Evolutionary conservation across 2,888 invertebrate species (phyloP).

Genomic region (Druceiella hillmani): DNA sequence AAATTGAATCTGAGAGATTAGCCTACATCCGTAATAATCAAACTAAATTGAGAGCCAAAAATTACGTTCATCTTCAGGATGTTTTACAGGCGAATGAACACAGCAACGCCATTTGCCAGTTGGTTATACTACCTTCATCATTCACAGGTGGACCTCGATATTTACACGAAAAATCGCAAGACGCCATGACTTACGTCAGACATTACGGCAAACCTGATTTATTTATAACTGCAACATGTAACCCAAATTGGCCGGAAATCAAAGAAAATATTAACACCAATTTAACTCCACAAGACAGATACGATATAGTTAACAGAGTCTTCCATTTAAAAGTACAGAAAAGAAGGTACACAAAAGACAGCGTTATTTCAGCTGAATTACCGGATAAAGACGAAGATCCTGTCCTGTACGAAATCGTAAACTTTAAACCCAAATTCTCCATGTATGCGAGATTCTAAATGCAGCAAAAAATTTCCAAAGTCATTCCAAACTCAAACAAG

Average conservation of each 20-base stretch:
- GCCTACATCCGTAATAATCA: background rate
- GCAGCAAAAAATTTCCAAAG: constrained; percentile 25
- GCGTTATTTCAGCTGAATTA: constrained; percentile 22
- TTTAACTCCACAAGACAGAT: constrained; percentile 19
- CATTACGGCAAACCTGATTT: constrained; percentile 13
- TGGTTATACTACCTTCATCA: constrained; percentile 19
- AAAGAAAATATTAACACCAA: constrained; percentile 20
- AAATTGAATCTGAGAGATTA: background rate
- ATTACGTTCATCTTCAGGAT: constrained; percentile 1
- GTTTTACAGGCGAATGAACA: background rate
- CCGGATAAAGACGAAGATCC: constrained; percentile 21
- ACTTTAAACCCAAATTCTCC: constrained; percentile 18
- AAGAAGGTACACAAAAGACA: constrained; percentile 22
- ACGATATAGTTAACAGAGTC: constrained; percentile 21
- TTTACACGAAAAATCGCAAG: constrained; percentile 16
- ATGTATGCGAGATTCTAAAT: constrained; percentile 24
- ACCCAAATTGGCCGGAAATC: constrained; percentile 15
- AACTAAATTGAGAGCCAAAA: background rate
- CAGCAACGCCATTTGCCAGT: constrained; percentile 9
- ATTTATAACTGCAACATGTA: constrained; percentile 13
- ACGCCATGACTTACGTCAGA: constrained; percentile 5
- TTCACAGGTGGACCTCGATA: constrained; percentile 20
- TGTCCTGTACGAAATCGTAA: constrained; percentile 21
- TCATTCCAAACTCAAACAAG: constrained; percentile 23
- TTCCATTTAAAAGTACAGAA: constrained; percentile 21